Conservation (phyloP, 2,113 vertebrate species). For the Hypomesus transpacificus region DNA sequence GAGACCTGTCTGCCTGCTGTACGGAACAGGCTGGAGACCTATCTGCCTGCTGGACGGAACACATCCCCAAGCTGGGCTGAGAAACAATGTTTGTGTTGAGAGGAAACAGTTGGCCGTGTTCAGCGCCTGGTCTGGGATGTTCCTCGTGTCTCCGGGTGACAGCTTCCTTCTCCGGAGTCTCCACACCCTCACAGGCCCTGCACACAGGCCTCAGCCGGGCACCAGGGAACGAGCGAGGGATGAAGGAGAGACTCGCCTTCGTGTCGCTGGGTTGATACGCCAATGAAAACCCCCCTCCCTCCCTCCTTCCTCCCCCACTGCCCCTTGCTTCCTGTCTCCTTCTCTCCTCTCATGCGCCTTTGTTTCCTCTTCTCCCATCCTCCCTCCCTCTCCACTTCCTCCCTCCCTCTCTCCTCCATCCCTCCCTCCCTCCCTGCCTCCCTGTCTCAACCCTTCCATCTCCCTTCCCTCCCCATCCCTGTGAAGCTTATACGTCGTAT, state of each 20-base stretch:
- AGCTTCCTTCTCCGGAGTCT: slow-evolving; percentile 10
- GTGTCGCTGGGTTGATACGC: too few species aligned
- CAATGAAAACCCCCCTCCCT: too few species aligned
- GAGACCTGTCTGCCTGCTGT: slow-evolving; percentile 6
- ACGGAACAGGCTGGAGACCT: slow-evolving; percentile 15
- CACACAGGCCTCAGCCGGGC: not conserved
- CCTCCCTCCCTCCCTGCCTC: not conserved
- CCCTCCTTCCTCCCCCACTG: too few species aligned
- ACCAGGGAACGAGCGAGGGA: not conserved
- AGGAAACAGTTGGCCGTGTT: slow-evolving; percentile 19
- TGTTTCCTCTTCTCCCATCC: slow-evolving; percentile 6
- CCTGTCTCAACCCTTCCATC: not conserved
- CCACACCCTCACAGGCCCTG: not conserved
- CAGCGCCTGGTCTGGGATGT: slow-evolving; percentile 9
- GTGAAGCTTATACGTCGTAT: slow-evolving; percentile 29
- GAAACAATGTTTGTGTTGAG: slow-evolving; percentile 19
- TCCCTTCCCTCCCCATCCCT: not conserved
- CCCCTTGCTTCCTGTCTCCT: too few species aligned
- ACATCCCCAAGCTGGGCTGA: slow-evolving; percentile 8
- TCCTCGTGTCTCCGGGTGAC: slow-evolving; percentile 15
- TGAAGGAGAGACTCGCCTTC: not conserved
- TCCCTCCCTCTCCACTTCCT: too few species aligned
- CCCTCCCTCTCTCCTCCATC: too few species aligned
- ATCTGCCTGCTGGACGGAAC: slow-evolving; percentile 5
- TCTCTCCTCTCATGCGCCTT: too few species aligned